These are phyloP conservation scores for Drosophila tripunctata DNA, from an alignment of 2,888 invertebrate species.

Conservation along the genomic window DNA sequence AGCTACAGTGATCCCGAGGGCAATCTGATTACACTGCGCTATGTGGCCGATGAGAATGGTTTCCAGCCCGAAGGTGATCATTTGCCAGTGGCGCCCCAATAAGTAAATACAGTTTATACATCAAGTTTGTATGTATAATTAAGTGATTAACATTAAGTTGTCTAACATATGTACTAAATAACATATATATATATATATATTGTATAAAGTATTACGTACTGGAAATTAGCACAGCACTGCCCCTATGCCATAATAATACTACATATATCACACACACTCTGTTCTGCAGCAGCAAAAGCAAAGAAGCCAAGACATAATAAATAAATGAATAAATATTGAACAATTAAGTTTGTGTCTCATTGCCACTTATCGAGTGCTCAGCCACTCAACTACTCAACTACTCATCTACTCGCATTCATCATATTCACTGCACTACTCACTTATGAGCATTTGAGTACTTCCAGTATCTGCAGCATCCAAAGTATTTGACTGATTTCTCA, in stretches of 20 bases:
- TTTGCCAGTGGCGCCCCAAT: slow-evolving; percentile 86
- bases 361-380: slow-evolving; percentile 48
- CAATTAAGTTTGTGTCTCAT: slow-evolving; percentile 65
- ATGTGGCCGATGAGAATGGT: slow-evolving; percentile 90
- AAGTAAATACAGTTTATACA: slow-evolving; percentile 25
- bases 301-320: slow-evolving; percentile 45
- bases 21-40: slow-evolving; percentile 87
- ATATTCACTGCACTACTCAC: slow-evolving; percentile 29
- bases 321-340: slow-evolving; percentile 72
- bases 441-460: slow-evolving; percentile 33
- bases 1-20: slow-evolving; percentile 90
- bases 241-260: slow-evolving; percentile 69
- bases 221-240: slow-evolving; percentile 55
- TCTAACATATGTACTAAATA: slow-evolving; percentile 20
- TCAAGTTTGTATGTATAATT: slow-evolving; percentile 34
- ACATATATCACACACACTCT: not conserved
- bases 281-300: slow-evolving; percentile 1
- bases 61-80: slow-evolving; percentile 89
- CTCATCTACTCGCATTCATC: no score
- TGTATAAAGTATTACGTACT: slow-evolving; percentile 71
- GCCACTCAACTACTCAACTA: no score
- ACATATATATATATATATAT: slow-evolving; percentile 20
- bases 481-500: slow-evolving; percentile 55
- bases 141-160: slow-evolving; percentile 51
- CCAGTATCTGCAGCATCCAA: no score